Conservation (phyloP, 2,797 vertebrate genomes). For the Phalanger gymnotis region DNA sequence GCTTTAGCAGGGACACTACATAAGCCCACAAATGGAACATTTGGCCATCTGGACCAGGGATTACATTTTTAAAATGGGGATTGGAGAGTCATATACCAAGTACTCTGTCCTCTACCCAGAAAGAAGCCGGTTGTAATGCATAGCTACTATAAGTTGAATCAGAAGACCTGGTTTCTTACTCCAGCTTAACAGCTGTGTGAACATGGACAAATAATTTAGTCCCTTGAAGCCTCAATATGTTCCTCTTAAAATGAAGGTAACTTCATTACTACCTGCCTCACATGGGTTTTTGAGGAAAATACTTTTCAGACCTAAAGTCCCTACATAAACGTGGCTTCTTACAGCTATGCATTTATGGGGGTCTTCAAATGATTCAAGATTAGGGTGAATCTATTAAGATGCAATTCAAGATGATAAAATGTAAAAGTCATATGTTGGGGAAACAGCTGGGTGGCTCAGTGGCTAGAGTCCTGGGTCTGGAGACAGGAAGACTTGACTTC, state of each 20-base stretch:
- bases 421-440: not conserved
- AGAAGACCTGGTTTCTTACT: not conserved
- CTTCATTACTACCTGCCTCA: not conserved
- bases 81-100: not conserved
- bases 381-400: not conserved
- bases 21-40: slow-evolving; percentile 16
- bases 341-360: not conserved
- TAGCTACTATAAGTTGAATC: not conserved
- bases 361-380: not conserved
- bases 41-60: slow-evolving; percentile 22
- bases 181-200: not conserved
- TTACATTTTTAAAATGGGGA: slow-evolving; percentile 10
- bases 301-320: not conserved
- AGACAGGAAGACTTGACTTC: not conserved
- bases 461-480: not conserved
- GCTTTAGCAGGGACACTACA: not conserved
- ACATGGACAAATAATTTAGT: not conserved
- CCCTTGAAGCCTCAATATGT: not conserved
- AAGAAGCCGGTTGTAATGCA: not conserved
- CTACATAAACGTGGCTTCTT: not conserved
- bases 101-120: not conserved
- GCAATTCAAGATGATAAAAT: not conserved
- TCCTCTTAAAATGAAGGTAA: not conserved
- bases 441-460: not conserved
- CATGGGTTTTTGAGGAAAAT: not conserved